A percentile compares a stretch with the other conserved stretches of the same genome.
phyloP scores from a whole-genome alignment of 1,140 invertebrate species.

The Chironomus striatipennis region DNA sequence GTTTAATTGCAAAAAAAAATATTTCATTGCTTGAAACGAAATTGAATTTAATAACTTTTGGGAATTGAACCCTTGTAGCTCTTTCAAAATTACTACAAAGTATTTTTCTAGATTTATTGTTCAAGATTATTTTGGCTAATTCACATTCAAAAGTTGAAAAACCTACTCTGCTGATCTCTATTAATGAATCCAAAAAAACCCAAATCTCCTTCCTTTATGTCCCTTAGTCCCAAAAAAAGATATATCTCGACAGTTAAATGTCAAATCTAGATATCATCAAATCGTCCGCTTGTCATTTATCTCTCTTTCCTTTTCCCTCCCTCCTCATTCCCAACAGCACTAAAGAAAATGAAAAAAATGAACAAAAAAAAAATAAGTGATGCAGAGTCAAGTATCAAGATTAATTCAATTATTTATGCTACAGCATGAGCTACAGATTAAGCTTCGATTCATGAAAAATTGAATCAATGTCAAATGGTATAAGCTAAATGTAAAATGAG shows the following conservation, averaged over 20 bases:
- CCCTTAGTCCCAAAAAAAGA: too few relatives aligned
- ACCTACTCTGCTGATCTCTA: too few relatives aligned
- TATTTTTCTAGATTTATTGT: too few relatives aligned
- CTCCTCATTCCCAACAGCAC: background rate
- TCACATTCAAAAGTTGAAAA: too few relatives aligned
- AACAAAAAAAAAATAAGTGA: background rate
- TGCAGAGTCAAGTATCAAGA: background rate
- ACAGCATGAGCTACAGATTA: constrained; percentile 16
- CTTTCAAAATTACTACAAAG: too few relatives aligned
- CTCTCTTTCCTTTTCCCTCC: background rate
- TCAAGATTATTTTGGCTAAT: too few relatives aligned
- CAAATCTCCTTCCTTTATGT: too few relatives aligned
- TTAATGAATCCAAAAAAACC: too few relatives aligned
- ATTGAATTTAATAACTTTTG: too few relatives aligned
- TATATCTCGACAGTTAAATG: background rate
- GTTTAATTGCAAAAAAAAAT: too few relatives aligned
- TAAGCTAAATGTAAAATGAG: background rate
- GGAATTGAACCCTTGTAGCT: too few relatives aligned
- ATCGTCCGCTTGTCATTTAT: constrained; percentile 6
- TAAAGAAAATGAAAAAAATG: background rate
- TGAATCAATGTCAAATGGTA: constrained; percentile 18
- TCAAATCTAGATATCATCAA: constrained; percentile 9
- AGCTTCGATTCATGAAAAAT: constrained; percentile 22
- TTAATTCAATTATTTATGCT: constrained; percentile 23
- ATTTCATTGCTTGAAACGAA: too few relatives aligned